Evolutionary conservation across 2,888 invertebrate genomes (phyloP), one percentile per base, ranked within the genome.

Genomic region (Chaitophorus viminalis): DNA sequence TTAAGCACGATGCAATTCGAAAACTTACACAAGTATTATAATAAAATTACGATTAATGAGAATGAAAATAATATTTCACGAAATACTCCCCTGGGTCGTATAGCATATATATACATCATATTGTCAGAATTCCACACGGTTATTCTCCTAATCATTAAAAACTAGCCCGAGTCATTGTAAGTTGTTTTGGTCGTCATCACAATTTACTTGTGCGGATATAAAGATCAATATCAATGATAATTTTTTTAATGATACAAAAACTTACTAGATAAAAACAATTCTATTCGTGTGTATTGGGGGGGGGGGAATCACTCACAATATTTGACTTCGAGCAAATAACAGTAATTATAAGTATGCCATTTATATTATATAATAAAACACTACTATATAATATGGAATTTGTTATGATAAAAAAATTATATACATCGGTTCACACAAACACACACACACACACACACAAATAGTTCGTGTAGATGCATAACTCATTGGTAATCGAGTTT

Each of bases 391-490:
- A 52, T 72, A 54, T 82, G 21, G 25, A 52, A 52, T 82, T 54
- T 52, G 17, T 36, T 68, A 29, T 68, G 25, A 68, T 29, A n/a
- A n/a, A 68, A 46, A 46, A 46, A 14, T 46, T 14, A 14, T 46
- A 29, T n/a, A 68, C 21, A 21, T 3, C 25, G 2, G 3, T 6
- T 5, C 8, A 9, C 11, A 68, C 21, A 75, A 21, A 17, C 18
- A 60, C 17, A 39, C 39, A 3, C 39, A 29, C 8, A n/a, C 29
- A 68, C 4, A 75, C 29, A 17, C 29, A n/a, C 25, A 39, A 75
- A 31, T 39, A 39, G 14, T 29, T 52, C 78, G 77, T 70, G 36
- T 8, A 78, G 29, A 86, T 78, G 78, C 85, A 78, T 78, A 70
- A 86, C 70, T 86, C 52, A 54, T 36, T 72, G 54, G 21, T 54